Evolutionary conservation across 2,888 invertebrate species (phyloP), one percentile per base, ranked within the genome.

Genomic region (Ochlodes sylvanus): DNA sequence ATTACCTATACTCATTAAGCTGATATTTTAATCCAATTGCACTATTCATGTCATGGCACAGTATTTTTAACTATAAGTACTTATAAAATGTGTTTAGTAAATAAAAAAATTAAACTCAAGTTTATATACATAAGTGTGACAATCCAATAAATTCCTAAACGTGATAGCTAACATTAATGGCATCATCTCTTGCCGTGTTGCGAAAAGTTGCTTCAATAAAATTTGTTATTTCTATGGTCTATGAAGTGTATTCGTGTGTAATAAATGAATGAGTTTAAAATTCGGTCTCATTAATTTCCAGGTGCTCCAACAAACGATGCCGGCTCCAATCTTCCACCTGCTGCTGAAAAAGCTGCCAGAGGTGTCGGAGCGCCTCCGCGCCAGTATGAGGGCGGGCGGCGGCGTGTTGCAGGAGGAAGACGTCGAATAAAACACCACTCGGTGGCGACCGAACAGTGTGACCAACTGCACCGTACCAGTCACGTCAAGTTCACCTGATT

Each of bases 251-350:
- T 52, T 9, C 3, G 3, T 21, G 9, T 19, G 17, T 52, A 7
- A 52, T 52, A 19, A 10, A 1, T 5, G 3, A 10, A 7, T 2
- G 9, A 17, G 50, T 17, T 9, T 50, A 50, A 21, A 57, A 19
- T 41, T 34, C 52, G 47, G 61, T 62, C 9, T 60, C 47, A 2
- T 9, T 38, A 38, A 12, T 52, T 69, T 27, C 0, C 93, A 95
- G 89, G 96, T 98, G 71, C 95, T 99, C 65, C 98, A 99, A 90
- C 98, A 98, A 90, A 98, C 99, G 42, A 94, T 99, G 89, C 99
- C 99, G 68, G 97, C 98, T 19, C 97, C 97, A 81, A 97, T 99
- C 86, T 99, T 99, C 95, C 96, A 97, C 79, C 94, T 98, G 80
- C 94, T 99, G 32, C 94, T 98, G 73, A 96, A 98, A 88, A 96